Percentiles rank a stretch among this genome's conserved stretches.
phyloP scores from a whole-genome alignment of 2,113 vertebrate species.

The pig (Sus scrofa) region DNA sequence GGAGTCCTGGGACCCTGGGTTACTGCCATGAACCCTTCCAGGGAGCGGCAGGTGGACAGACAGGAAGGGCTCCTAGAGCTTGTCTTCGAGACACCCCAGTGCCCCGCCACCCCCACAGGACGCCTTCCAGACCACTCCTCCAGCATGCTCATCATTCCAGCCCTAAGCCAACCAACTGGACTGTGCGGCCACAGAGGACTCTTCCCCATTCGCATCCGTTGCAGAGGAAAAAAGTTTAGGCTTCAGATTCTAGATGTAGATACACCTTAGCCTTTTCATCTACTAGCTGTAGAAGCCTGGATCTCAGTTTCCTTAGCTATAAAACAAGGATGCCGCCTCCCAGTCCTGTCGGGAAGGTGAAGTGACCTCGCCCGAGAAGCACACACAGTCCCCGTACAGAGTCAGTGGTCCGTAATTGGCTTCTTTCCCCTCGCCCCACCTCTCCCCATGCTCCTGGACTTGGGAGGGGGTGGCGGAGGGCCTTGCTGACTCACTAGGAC shows the following conservation, averaged over 20 bases:
- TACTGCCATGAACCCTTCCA: not conserved
- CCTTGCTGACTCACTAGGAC: conserved; percentile 63
- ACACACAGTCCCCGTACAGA: not conserved
- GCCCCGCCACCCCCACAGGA: too few relatives aligned
- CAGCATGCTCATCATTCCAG: too few relatives aligned
- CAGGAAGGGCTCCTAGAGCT: not conserved
- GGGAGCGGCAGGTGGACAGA: not conserved
- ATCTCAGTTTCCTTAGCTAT: not conserved
- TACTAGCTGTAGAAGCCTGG: not conserved
- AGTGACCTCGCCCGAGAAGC: not conserved
- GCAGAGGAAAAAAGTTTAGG: not conserved
- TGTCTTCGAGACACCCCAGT: not conserved
- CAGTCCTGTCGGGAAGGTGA: not conserved
- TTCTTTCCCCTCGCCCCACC: too few relatives aligned
- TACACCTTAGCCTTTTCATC: not conserved
- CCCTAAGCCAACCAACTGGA: too few relatives aligned
- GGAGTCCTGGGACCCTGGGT: not conserved
- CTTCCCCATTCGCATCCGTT: too few relatives aligned
- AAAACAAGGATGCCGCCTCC: not conserved
- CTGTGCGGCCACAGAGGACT: too few relatives aligned
- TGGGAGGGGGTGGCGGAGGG: conserved; percentile 57
- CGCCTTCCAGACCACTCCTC: too few relatives aligned
- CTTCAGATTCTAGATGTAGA: not conserved
- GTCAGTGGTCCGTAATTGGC: too few relatives aligned
- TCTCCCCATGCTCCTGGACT: too few relatives aligned